Conservation (phyloP, 2,113 vertebrate genomes). For the Centrocercus urophasianus region DNA sequence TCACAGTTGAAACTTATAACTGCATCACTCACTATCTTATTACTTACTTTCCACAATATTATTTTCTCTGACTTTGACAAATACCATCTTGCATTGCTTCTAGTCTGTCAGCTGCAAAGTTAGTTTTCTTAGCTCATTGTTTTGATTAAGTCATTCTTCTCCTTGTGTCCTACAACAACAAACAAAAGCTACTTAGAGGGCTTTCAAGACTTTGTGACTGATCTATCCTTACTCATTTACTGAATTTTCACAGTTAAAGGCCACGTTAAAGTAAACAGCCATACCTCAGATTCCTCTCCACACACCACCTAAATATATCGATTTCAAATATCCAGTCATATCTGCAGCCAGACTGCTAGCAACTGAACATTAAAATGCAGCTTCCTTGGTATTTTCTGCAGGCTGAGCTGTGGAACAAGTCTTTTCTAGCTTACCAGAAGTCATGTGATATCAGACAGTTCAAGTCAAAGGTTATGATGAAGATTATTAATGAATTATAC, state of each 20-base stretch:
- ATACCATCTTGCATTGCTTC: constrained; percentile 10
- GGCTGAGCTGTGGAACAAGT: not conserved
- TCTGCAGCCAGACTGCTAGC: not conserved
- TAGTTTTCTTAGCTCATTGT: constrained; percentile 45
- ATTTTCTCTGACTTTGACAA: constrained; percentile 46
- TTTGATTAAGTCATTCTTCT: constrained; percentile 52
- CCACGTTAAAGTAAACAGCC: not conserved
- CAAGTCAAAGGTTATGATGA: not conserved
- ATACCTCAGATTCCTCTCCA: not conserved
- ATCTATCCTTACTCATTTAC: not conserved
- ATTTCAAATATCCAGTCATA: not conserved
- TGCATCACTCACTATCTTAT: not conserved
- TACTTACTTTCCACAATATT: constrained; percentile 26
- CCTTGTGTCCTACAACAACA: constrained; percentile 18
- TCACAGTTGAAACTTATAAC: not conserved
- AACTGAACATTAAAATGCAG: not conserved
- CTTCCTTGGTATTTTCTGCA: not conserved
- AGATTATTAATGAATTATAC: not conserved
- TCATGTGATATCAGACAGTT: not conserved
- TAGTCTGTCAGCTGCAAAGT: constrained; percentile 52
- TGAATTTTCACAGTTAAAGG: not conserved
- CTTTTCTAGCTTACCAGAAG: not conserved
- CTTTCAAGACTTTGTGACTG: constrained; percentile 11
- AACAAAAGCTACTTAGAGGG: constrained; percentile 36
- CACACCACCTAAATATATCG: not conserved